phyloP scores from a whole-genome alignment of 2,113 vertebrate genomes.

The Narcine bancroftii region DNA sequence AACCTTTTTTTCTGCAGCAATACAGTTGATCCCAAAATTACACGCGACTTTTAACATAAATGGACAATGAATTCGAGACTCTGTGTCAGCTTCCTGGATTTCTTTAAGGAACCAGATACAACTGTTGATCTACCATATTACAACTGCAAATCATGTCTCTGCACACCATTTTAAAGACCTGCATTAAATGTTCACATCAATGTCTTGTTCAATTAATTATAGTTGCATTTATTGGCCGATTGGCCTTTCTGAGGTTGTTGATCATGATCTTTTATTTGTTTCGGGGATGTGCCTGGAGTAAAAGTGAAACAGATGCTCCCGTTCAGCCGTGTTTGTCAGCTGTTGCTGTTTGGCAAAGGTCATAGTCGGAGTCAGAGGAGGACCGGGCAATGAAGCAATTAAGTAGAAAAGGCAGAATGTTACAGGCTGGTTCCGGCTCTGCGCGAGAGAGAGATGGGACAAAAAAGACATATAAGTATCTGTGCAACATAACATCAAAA shows the following conservation, averaged over 20 bases:
- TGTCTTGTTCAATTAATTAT: constrained; percentile 32
- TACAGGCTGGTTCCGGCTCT: constrained; percentile 24
- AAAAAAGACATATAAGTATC: constrained; percentile 23
- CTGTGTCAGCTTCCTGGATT: not conserved
- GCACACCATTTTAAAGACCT: constrained; percentile 10
- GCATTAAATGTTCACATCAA: constrained; percentile 25
- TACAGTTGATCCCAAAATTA: not conserved
- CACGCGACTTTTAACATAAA: not conserved
- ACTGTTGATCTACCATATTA: constrained; percentile 28
- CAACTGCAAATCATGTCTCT: constrained; percentile 1
- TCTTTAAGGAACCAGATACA: not conserved
- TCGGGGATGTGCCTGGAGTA: not conserved
- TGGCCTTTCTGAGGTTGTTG: constrained; percentile 30
- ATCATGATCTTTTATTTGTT: constrained; percentile 35
- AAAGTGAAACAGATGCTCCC: constrained; percentile 39
- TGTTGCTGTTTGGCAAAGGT: constrained; percentile 39
- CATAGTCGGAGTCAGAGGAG: constrained; percentile 31
- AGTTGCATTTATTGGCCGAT: constrained; percentile 32
- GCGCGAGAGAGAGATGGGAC: constrained; percentile 14
- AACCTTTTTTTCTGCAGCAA: not conserved
- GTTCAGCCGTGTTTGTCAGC: constrained; percentile 35
- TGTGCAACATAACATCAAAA: constrained; percentile 5
- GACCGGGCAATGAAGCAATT: constrained; percentile 34
- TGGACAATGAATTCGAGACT: not conserved
- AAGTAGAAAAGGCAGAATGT: constrained; percentile 30